Conservation (phyloP, 2,113 vertebrate genomes). For the Chelonoidis abingdonii region DNA sequence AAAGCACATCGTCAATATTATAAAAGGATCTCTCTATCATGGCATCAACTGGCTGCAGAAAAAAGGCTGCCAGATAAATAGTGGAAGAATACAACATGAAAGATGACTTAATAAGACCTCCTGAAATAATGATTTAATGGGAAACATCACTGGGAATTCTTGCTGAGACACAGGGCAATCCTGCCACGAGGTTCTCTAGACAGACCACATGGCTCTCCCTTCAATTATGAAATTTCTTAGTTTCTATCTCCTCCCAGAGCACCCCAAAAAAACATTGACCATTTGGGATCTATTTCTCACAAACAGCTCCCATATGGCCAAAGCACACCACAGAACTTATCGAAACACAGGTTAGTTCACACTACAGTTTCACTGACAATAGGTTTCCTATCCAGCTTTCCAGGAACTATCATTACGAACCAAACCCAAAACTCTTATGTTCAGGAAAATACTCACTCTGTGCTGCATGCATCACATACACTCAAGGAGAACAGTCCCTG, state of each 20-base stretch:
- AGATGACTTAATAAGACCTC: no score
- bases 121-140: no score
- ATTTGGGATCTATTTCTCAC: not conserved
- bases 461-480: not conserved
- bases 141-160: rapidly evolving
- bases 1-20: not conserved
- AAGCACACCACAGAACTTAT: rapidly evolving
- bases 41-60: no score
- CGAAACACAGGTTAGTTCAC: rapidly evolving
- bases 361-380: not conserved
- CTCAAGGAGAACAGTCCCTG: not conserved
- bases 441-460: not conserved
- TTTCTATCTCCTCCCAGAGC: no score
- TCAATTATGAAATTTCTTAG: no score
- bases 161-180: not conserved
- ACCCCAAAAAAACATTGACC: rapidly evolving
- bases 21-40: not conserved
- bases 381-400: not conserved
- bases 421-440: not conserved
- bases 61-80: no score
- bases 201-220: rapidly evolving
- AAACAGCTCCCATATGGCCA: not conserved
- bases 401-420: not conserved
- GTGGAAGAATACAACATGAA: no score
- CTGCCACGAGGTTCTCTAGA: no score